A percentile compares a stretch with the other conserved stretches of the same genome.
Evolutionary conservation across 2,797 vertebrate genomes (phyloP).

Genomic region (Clarias platycephalus): DNA sequence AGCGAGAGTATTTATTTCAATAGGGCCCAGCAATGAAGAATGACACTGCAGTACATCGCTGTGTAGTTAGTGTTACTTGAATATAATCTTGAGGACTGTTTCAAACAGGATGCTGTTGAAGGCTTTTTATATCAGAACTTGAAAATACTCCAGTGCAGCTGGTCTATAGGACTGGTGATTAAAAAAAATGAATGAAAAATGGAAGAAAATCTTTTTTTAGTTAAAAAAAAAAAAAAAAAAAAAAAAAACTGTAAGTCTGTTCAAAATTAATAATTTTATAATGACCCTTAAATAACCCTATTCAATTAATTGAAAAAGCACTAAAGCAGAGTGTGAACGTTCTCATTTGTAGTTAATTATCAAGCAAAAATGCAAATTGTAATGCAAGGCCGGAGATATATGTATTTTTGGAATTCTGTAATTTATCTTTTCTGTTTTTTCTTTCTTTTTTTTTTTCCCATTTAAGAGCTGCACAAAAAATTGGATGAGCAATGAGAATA

Average conservation of each 20-base stretch:
- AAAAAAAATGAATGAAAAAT: background rate
- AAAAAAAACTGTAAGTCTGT: too few species aligned
- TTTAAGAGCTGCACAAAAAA: background rate
- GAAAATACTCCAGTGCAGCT: background rate
- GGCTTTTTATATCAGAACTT: background rate
- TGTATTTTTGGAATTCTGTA: slow-evolving; percentile 26
- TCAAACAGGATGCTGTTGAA: background rate
- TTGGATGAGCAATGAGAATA: background rate
- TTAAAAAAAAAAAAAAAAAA: too few species aligned
- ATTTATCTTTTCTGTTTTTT: slow-evolving; percentile 2
- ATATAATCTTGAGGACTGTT: background rate
- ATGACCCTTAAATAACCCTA: background rate
- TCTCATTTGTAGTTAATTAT: background rate
- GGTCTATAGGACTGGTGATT: background rate
- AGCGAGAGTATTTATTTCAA: slow-evolving; percentile 15
- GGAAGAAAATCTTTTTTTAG: too few species aligned
- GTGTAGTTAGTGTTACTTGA: slow-evolving; percentile 1
- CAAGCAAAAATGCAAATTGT: background rate
- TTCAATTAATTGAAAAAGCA: background rate
- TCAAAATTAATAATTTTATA: background rate
- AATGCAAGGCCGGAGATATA: background rate
- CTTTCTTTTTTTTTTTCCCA: background rate
- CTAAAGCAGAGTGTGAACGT: background rate
- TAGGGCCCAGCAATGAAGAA: background rate
- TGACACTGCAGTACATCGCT: background rate